Conservation (phyloP, 2,888 invertebrate species). For the Polydrusus tereticollis region DNA sequence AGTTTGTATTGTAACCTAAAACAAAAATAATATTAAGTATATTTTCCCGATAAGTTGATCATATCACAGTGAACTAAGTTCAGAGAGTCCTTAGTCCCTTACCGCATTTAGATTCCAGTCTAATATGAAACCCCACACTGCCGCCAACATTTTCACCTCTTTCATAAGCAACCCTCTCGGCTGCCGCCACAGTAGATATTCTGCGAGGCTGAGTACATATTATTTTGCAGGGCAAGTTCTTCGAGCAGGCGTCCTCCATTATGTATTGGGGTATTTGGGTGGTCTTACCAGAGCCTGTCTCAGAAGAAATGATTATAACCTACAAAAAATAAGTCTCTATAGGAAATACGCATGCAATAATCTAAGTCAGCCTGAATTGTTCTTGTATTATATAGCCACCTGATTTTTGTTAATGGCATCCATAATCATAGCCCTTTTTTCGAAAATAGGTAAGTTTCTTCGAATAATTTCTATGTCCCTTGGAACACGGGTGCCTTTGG, state of each 20-base stretch:
- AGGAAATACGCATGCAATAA: not conserved
- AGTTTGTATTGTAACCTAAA: conserved; percentile 77
- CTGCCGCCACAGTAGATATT: conserved; percentile 90
- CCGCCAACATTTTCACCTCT: conserved; percentile 70
- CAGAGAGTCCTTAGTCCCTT: too few species aligned
- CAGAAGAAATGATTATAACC: conserved; percentile 78
- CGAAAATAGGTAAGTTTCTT: conserved; percentile 75
- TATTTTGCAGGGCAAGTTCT: conserved; percentile 80
- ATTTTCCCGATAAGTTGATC: too few species aligned
- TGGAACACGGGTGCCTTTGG: not conserved
- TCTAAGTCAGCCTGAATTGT: too few species aligned
- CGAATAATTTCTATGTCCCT: conserved; percentile 15
- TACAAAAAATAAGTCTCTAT: conserved; percentile 1
- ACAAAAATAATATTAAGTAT: not conserved
- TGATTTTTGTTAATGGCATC: conserved; percentile 76
- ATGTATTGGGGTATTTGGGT: conserved; percentile 96
- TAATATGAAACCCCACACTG: conserved; percentile 82
- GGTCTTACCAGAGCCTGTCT: conserved; percentile 95
- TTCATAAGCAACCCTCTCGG: conserved; percentile 84
- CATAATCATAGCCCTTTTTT: conserved; percentile 76
- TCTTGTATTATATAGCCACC: conserved; percentile 45
- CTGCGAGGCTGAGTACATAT: conserved; percentile 95
- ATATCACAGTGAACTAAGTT: too few species aligned
- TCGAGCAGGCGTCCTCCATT: conserved; percentile 78
- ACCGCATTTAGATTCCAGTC: conserved; percentile 86